A percentile compares a stretch with the other conserved stretches of the same genome.
Evolutionary conservation across 2,113 vertebrate genomes (phyloP).

Genomic region (cattle (Bos taurus)): DNA sequence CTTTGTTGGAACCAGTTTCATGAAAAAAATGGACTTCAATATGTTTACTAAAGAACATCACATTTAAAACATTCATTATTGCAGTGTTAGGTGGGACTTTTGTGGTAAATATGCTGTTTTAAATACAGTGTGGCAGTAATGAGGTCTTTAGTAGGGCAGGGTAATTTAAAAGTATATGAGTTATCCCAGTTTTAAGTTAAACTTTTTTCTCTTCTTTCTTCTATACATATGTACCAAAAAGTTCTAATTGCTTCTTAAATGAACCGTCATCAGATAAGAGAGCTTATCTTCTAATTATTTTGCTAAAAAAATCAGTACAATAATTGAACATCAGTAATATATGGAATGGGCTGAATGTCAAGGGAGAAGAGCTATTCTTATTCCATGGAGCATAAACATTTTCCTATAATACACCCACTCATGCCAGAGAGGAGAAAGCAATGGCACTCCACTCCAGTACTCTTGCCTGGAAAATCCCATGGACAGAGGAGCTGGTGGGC

Average conservation of each 20-base stretch:
- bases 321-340: neutral
- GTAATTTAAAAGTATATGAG: neutral
- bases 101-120: neutral
- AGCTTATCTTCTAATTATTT: neutral
- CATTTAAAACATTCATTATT: constrained; percentile 16
- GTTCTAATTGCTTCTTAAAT: neutral
- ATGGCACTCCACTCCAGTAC: neutral
- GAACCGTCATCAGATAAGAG: neutral
- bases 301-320: neutral
- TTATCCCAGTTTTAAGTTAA: neutral
- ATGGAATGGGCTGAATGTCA: rapidly evolving
- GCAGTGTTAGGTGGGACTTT: neutral
- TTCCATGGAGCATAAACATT: rapidly evolving
- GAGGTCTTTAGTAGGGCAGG: neutral
- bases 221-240: neutral
- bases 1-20: neutral
- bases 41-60: neutral
- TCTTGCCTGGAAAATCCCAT: neutral
- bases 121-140: neutral
- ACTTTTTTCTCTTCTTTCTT: neutral
- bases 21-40: neutral
- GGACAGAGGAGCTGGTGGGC: neutral
- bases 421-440: neutral
- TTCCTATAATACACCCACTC: neutral
- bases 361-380: neutral